A percentile compares a stretch with the other conserved stretches of the same genome.
Evolutionary conservation across 2,888 invertebrate species (phyloP).

Genomic region (Aromia moschata): DNA sequence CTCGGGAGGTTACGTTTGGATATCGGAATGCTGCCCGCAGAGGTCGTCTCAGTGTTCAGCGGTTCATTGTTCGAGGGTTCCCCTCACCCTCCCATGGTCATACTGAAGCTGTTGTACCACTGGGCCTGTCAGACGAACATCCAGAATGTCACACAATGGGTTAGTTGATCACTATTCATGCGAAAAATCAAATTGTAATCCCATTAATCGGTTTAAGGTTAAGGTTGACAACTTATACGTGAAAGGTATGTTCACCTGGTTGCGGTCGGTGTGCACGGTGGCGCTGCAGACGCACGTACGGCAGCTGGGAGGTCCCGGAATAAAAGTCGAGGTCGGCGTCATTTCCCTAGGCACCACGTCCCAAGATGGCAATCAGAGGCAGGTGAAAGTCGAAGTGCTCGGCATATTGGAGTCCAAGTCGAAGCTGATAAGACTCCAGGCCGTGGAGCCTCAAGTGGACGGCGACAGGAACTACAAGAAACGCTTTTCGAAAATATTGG

Average conservation of each 20-base stretch:
- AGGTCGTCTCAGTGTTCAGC: constrained; percentile 85
- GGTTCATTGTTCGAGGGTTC: constrained; percentile 89
- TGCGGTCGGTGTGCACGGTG: constrained; percentile 81
- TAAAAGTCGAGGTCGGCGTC: constrained; percentile 81
- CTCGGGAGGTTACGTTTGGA: constrained; percentile 92
- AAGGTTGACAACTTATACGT: constrained; percentile 77
- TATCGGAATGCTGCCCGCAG: constrained; percentile 86
- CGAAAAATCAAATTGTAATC: no score
- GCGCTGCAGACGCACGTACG: constrained; percentile 81
- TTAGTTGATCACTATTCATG: constrained; percentile 59
- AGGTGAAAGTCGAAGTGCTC: constrained; percentile 88
- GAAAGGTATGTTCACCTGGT: constrained; percentile 74
- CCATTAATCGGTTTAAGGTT: constrained; percentile 55
- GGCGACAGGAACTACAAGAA: constrained; percentile 82
- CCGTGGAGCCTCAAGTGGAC: constrained; percentile 83
- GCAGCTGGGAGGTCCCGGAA: constrained; percentile 76
- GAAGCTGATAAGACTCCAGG: constrained; percentile 78
- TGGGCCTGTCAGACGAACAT: constrained; percentile 93
- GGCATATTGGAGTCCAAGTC: constrained; percentile 82
- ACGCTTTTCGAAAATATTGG: constrained; percentile 81
- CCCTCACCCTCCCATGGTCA: constrained; percentile 82
- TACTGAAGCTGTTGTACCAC: constrained; percentile 87
- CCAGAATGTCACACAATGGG: constrained; percentile 90
- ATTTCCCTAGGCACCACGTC: constrained; percentile 89
- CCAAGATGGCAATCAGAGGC: constrained; percentile 70